phyloP scores from a whole-genome alignment of 2,113 vertebrate species.

The Etia nguti region DNA sequence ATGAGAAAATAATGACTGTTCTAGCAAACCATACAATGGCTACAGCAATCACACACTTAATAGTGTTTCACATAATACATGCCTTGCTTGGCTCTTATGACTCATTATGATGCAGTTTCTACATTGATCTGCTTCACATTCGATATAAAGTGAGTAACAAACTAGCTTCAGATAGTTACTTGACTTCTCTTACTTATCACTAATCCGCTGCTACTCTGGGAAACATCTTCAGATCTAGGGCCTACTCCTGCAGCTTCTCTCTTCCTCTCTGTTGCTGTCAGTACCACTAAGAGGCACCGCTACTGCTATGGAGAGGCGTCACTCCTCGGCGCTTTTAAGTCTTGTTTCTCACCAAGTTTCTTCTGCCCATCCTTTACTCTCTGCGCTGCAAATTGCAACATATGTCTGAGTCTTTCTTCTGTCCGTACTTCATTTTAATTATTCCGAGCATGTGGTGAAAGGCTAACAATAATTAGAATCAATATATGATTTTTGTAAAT shows the following conservation, averaged over 20 bases:
- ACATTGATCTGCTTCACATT: background rate
- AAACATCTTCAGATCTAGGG: background rate
- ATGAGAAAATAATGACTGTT: background rate
- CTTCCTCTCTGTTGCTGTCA: background rate
- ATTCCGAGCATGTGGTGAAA: background rate
- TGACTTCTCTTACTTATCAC: background rate
- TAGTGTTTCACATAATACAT: background rate
- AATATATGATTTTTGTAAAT: background rate
- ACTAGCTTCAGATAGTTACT: background rate
- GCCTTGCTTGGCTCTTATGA: background rate
- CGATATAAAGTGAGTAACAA: background rate
- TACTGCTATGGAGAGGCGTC: background rate
- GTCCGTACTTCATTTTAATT: background rate
- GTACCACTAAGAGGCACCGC: background rate
- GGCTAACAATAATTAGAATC: background rate
- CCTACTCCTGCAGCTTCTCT: background rate
- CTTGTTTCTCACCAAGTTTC: background rate
- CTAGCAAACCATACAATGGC: background rate
- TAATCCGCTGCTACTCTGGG: background rate
- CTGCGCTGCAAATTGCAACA: background rate
- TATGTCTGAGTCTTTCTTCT: background rate
- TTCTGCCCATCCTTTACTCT: background rate
- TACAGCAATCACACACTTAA: background rate
- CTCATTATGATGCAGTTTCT: background rate
- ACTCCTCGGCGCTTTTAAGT: background rate